Evolutionary conservation across 1,140 invertebrate genomes (phyloP), one percentile per base, ranked within the genome.

Genomic region (Rhyacophila brunnea): DNA sequence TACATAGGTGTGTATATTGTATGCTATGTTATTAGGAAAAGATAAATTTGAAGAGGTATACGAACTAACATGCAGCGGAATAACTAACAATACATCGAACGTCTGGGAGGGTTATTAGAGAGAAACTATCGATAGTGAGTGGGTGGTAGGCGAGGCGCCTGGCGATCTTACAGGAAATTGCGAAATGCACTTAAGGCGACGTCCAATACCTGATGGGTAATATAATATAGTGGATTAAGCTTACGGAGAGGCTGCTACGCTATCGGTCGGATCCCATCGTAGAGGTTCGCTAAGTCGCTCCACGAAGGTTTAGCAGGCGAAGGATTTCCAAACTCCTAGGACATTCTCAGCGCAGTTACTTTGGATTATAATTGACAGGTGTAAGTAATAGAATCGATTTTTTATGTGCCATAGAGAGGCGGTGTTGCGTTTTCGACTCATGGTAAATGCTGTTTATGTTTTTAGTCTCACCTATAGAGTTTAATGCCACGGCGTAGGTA

Each of bases 161-260:
- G 14, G 13, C 43, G 14, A 43, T 45, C 61, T 54, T 55, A 53
- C 55, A 58, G 57, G 61, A 64, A 64, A 64, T 64, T 64, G 61
- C 61, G 58, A 64, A 64, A 64, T 64, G 61, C 61, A 64, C 61
- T 64, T 64, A 64, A 64, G 61, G 55, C 61, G 61, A 64, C 61
- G 61, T 58, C 61, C 61, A 64, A 64, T 64, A 64, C 61, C 61
- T 64, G 61, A 64, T 64, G 61, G 61, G 56, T 58, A 59, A 64
- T 64, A 64, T 64, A 64, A 64, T 64, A 59, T 64, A 64, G 61
- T 64, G 61, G 61, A 64, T 64, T 64, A 64, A 56, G 61, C 38
- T 51, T 36, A 23, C 60, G 32, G 47, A n/a, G 23, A 28, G 23
- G 28, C 34, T 40, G 51, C 44, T 20, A 51, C 13, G 38, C 43